Conservation (phyloP, 2,797 vertebrate genomes). For the Tragelaphus oryx region DNA sequence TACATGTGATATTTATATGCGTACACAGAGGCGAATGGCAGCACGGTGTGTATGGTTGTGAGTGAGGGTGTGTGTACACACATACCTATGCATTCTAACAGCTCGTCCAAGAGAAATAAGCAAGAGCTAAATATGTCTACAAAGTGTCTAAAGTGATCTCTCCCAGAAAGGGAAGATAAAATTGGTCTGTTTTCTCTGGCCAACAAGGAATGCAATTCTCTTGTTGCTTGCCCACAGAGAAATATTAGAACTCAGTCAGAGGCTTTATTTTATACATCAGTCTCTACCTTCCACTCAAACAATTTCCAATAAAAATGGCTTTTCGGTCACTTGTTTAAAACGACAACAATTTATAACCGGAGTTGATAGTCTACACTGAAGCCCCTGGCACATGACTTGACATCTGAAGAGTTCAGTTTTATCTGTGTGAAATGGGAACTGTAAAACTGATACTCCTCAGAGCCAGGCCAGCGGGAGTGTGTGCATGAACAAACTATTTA, state of each 20-base stretch:
- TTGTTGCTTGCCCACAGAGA: background rate
- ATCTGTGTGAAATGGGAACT: background rate
- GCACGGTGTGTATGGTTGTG: background rate
- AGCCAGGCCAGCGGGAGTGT: background rate
- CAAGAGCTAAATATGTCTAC: background rate
- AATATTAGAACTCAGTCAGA: slow-evolving; percentile 20
- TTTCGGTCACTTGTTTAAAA: slow-evolving; percentile 48
- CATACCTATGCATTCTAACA: background rate
- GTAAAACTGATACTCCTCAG: background rate
- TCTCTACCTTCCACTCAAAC: background rate
- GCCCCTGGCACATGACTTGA: background rate
- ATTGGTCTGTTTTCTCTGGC: slow-evolving; percentile 10
- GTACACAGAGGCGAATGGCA: background rate
- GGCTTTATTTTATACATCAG: background rate
- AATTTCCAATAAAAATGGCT: slow-evolving; percentile 26
- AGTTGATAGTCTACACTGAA: background rate
- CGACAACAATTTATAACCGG: slow-evolving; percentile 12
- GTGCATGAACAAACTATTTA: background rate
- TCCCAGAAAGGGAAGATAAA: slow-evolving; percentile 23
- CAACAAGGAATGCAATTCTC: background rate
- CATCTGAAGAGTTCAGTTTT: slow-evolving; percentile 15
- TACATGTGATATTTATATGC: background rate
- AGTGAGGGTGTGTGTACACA: background rate
- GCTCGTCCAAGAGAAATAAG: slow-evolving; percentile 2
- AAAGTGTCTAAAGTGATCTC: background rate